Evolutionary conservation across 2,888 invertebrate genomes (phyloP).

Genomic region (Pantelozetes paolii): DNA sequence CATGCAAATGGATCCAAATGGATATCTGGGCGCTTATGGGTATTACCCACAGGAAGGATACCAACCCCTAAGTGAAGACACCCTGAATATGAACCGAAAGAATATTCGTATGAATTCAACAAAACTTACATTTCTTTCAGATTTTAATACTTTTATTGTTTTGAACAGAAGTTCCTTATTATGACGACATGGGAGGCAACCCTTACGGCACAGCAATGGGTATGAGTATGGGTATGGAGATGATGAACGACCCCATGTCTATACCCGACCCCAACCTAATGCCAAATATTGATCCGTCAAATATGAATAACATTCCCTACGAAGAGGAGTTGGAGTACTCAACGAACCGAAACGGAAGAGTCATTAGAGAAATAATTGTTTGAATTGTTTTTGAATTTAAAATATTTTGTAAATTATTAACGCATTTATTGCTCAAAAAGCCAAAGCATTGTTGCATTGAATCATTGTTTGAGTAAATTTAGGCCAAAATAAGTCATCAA

Average conservation of each 20-base stretch:
- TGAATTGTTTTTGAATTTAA: slow-evolving; percentile 8
- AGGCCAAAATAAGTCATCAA: slow-evolving; percentile 24
- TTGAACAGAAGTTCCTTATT: slow-evolving; percentile 77
- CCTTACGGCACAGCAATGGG: slow-evolving; percentile 33
- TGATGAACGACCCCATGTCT: slow-evolving; percentile 59
- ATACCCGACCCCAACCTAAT: slow-evolving; percentile 18
- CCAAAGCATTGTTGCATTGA: slow-evolving; percentile 15
- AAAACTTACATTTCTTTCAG: background rate
- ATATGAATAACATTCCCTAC: slow-evolving; percentile 33
- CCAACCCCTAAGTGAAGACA: slow-evolving; percentile 49
- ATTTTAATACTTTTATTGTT: background rate
- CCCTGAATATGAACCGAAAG: slow-evolving; percentile 48
- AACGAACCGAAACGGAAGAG: slow-evolving; percentile 68
- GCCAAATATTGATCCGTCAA: background rate
- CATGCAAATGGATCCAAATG: slow-evolving; percentile 46
- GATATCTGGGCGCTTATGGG: slow-evolving; percentile 47
- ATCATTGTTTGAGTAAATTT: background rate
- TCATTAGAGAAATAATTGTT: slow-evolving; percentile 91
- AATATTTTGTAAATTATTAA: slow-evolving; percentile 17
- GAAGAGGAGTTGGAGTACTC: slow-evolving; percentile 39
- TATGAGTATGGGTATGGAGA: slow-evolving; percentile 38
- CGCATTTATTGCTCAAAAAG: slow-evolving; percentile 26
- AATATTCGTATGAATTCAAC: slow-evolving; percentile 48
- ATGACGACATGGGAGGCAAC: slow-evolving; percentile 75
- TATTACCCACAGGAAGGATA: slow-evolving; percentile 47